These are phyloP conservation scores for Nemoura dubitans DNA, from an alignment of 2,888 invertebrate species.

Conservation along the genomic window DNA sequence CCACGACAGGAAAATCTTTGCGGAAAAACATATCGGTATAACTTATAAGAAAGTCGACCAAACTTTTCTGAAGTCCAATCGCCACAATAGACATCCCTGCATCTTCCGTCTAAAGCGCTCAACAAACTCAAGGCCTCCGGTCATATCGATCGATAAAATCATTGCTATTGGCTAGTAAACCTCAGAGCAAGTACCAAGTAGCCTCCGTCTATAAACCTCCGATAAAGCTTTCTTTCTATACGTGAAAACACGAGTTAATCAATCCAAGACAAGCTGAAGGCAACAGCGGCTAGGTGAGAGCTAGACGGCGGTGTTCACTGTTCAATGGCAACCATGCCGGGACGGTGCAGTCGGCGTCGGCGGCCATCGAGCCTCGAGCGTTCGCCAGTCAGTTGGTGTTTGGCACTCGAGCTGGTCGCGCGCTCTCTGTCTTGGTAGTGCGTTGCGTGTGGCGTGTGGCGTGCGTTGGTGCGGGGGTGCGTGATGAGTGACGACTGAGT, in stretches of 20 bases:
- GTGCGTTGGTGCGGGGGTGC: neutral
- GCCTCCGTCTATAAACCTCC: neutral
- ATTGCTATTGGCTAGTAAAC: too few species aligned
- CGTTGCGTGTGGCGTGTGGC: neutral
- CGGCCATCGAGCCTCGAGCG: neutral
- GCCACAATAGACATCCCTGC: too few species aligned
- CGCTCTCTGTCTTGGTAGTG: neutral
- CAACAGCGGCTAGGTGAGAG: neutral
- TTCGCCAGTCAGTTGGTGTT: neutral
- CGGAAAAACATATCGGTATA: neutral
- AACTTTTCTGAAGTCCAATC: too few species aligned
- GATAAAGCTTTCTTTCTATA: slow-evolving; percentile 4
- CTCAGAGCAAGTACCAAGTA: neutral
- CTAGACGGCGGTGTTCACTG: neutral
- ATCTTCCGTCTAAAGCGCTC: too few species aligned
- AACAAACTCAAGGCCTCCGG: neutral
- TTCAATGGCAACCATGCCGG: neutral
- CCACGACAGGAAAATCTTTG: neutral
- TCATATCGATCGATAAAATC: neutral
- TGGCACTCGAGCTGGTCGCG: neutral
- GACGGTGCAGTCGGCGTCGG: neutral
- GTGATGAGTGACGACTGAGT: neutral
- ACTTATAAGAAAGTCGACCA: too few species aligned
- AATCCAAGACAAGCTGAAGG: neutral
- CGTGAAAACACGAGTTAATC: neutral